Evolutionary conservation across 2,797 vertebrate genomes (phyloP).

Genomic region (Emys orbicularis): DNA sequence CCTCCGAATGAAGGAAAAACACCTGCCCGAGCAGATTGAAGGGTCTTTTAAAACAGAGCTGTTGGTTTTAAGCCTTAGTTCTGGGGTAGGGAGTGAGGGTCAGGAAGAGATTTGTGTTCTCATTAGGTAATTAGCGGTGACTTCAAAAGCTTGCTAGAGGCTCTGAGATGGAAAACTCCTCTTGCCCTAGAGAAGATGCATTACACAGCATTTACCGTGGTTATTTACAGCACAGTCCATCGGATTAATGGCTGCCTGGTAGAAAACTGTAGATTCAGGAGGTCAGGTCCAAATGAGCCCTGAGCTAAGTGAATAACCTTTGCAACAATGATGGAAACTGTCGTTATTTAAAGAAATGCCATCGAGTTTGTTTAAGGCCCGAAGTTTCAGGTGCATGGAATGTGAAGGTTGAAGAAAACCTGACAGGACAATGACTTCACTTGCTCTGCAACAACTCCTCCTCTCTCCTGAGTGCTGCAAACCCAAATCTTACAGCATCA

Average conservation of each 20-base stretch:
- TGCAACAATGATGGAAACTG: slow-evolving; percentile 5
- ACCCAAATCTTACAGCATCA: neutral
- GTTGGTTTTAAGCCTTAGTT: neutral
- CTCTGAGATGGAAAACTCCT: slow-evolving; percentile 19
- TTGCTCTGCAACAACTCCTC: neutral
- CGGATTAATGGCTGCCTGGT: neutral
- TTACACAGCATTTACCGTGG: neutral
- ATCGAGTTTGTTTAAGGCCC: slow-evolving; percentile 30
- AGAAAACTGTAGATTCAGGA: slow-evolving; percentile 44
- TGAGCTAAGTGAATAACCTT: neutral
- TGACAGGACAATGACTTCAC: neutral
- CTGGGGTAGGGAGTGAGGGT: neutral
- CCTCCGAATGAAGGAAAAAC: neutral
- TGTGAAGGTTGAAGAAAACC: neutral
- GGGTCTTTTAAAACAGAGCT: neutral
- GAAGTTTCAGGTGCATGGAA: slow-evolving; percentile 13
- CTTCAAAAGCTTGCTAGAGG: slow-evolving; percentile 8
- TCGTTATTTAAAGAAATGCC: neutral
- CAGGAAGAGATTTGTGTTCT: slow-evolving; percentile 1
- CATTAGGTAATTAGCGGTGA: slow-evolving; percentile 6
- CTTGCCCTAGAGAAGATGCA: neutral
- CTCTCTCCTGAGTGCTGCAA: neutral
- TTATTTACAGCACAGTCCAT: slow-evolving; percentile 8
- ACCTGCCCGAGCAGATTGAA: neutral
- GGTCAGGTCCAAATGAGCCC: neutral